Base-by-base conservation (phyloP, 2,113 vertebrate genomes). In the Bubo blakistoni region DNA sequence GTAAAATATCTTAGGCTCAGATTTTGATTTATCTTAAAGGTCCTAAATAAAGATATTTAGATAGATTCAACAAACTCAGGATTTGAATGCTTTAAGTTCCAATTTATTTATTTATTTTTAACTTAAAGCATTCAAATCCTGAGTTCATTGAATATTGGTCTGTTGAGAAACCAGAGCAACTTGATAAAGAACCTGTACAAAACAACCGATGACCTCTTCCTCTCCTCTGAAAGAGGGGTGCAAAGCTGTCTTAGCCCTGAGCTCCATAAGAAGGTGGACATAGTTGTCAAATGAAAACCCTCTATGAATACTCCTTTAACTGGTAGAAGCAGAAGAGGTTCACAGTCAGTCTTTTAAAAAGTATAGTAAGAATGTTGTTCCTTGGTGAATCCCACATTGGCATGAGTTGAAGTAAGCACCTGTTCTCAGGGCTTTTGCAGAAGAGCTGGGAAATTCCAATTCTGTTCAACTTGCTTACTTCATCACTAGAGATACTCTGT, bases 391-490 rank as follows among this genome's bases (percentile, higher is more conserved):
- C 73, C 73, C 46, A 20, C 29, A 2, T 14, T 69, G 84, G 54
- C 83, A 79, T 0, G 1, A 72, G 73, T 36, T 80, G 86, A 97
- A 93, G 52, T 52, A 51, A 95, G 70, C 88, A 94, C 92, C 92
- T 94, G 86, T 92, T 91, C 92, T 65, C 26, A n/a, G 57, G 29
- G 36, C 29, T 90, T 93, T 74, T 67, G 67, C 82, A 86, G 55
- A 93, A 92, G 29, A 74, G n/a, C 42, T 94, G 86, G 73, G 78
- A 95, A 94, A 87, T 91, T 90, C 80, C 66, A 61, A 15, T 51
- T 83, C 82, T 80, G 66, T 57, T 73, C 51, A 49, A 22, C 40
- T 92, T 32, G 25, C 72, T 83, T 58, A 25, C 80, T 94, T 70
- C 65, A 72, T 82, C 62, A 11, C 85, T 66, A 62, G 52, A 80